phyloP scores from a whole-genome alignment of 2,888 invertebrate genomes.

The Cybosia mesomella region DNA sequence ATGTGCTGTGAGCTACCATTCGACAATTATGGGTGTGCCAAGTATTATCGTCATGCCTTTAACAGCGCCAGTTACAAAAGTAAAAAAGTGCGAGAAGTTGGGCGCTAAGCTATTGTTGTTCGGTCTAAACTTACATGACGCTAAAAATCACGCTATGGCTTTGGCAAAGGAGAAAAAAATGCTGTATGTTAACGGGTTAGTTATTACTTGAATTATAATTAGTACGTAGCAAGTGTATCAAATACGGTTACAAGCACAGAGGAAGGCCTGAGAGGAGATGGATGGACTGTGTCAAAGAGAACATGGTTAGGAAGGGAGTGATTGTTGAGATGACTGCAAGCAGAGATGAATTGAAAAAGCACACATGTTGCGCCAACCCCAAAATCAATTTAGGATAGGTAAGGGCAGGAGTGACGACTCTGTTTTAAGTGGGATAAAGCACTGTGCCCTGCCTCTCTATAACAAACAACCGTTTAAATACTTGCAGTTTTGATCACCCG shows the following conservation, averaged over 20 bases:
- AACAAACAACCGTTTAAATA: not conserved
- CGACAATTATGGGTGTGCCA: slow-evolving; percentile 89
- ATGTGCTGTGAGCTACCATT: slow-evolving; percentile 91
- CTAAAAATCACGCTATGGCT: slow-evolving; percentile 91
- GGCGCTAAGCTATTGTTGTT: slow-evolving; percentile 93
- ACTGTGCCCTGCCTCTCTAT: not conserved
- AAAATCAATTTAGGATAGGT: too few species aligned
- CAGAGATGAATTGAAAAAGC: too few species aligned
- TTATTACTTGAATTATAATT: not conserved
- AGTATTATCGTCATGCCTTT: slow-evolving; percentile 96
- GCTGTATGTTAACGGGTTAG: slow-evolving; percentile 95
- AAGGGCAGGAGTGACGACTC: too few species aligned
- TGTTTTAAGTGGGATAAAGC: not conserved
- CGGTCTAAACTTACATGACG: slow-evolving; percentile 93
- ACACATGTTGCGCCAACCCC: too few species aligned
- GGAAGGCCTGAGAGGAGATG: too few species aligned
- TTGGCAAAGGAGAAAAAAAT: slow-evolving; percentile 90
- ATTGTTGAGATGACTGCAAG: too few species aligned
- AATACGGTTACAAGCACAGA: too few species aligned
- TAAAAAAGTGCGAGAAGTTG: slow-evolving; percentile 92
- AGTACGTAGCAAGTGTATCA: too few species aligned
- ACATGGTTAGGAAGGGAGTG: too few species aligned
- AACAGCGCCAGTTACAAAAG: slow-evolving; percentile 96
- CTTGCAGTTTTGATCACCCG: slow-evolving; percentile 95
- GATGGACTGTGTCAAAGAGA: too few species aligned